A percentile compares a stretch with the other conserved stretches of the same genome.
Evolutionary conservation across 2,888 invertebrate genomes (phyloP).

Genomic region (Scrobipalpa costella): DNA sequence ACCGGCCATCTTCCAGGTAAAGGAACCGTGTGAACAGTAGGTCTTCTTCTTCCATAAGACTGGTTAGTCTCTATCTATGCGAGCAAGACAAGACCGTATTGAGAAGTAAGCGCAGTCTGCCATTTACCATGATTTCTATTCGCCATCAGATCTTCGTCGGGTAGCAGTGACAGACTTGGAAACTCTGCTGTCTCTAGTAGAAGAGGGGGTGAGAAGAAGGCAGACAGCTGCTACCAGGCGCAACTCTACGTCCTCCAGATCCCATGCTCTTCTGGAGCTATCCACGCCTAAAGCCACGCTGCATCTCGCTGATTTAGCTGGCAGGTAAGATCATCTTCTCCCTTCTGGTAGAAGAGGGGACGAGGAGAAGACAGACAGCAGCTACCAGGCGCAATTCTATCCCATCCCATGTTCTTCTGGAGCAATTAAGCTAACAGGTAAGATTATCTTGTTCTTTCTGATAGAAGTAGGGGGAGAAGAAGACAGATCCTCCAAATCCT

Average conservation of each 20-base stretch:
- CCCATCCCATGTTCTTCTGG: not conserved
- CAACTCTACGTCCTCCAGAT: constrained; percentile 86
- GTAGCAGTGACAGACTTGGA: constrained; percentile 80
- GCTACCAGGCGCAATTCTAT: not conserved
- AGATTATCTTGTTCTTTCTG: constrained; percentile 81
- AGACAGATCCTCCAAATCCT: constrained; percentile 87
- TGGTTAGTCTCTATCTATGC: too few species aligned
- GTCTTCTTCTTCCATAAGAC: not conserved
- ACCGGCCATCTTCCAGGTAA: too few species aligned
- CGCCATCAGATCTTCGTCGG: constrained; percentile 82
- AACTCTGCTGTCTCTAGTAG: constrained; percentile 80
- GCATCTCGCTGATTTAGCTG: constrained; percentile 77
- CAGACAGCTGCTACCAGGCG: constrained; percentile 87
- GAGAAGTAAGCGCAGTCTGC: not conserved
- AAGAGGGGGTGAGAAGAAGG: constrained; percentile 82
- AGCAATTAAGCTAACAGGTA: too few species aligned
- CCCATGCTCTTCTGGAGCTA: constrained; percentile 87
- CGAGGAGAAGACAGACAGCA: not conserved
- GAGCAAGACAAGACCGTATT: not conserved
- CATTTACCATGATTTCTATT: not conserved
- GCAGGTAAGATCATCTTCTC: constrained; percentile 54
- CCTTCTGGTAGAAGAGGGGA: not conserved
- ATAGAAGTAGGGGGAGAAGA: constrained; percentile 81
- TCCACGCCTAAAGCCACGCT: constrained; percentile 82
- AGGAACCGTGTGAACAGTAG: not conserved